Base-by-base conservation (phyloP, 2,113 vertebrate genomes). In the Strigops habroptila region DNA sequence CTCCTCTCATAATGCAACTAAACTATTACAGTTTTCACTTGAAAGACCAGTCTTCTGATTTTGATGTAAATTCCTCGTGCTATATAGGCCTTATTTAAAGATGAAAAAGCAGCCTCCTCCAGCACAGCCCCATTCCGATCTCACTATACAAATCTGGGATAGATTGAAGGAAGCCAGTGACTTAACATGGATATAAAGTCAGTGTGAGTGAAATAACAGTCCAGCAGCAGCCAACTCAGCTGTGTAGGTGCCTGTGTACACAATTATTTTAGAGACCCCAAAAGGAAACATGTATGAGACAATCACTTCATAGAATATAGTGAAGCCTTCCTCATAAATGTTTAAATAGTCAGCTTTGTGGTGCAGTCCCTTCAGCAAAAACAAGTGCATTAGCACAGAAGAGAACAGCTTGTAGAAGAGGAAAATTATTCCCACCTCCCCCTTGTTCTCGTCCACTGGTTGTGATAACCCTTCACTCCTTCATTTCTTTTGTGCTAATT, bases 261-360 rank as follows among this genome's bases (percentile, higher is more conserved):
- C 85, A 83, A 52, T 76, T 73, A 80, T 89, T 83, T 67, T 3
- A 86, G 75, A 0, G 13, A 93, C 77, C 74, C 46, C 81, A 77
- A 87, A 86, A 94, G 86, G 57, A 95, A 95, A 78, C 59, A 65
- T 1, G 2, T 59, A 81, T 78, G 44, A 92, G 60, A 22, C 5
- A 2, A 87, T 88, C 39, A 65, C 84, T 91, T 91, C 84, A 75
- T 48, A 86, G 82, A 86, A 77, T 65, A 59, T 37, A 71, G 44
- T 31, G 41, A 91, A 86, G 68, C 12, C 22, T 82, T 78, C 78
- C 52, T 94, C 57, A 95, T 94, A 70, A 91, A 91, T 94, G 73
- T 94, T 94, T 96, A 90, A 96, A 81, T 48, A 92, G 77, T 57
- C 48, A 88, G 43, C 35, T 77, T 44, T 67, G n/a, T 82, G 39